Base-by-base conservation (phyloP, 2,888 invertebrate genomes). In the Aporophyla lueneburgensis region DNA sequence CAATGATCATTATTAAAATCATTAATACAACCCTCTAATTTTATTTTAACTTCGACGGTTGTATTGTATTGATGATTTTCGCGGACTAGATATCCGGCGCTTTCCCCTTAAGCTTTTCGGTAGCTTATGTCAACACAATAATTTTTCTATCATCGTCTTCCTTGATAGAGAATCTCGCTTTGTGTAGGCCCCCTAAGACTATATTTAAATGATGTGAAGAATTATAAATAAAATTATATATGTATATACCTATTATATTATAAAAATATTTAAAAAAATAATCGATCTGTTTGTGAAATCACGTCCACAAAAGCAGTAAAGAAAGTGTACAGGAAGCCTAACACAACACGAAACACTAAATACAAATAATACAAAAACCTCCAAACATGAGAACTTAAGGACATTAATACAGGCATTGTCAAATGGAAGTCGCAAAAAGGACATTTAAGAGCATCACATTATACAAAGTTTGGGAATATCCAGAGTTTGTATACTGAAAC, bases 331-430 rank as follows among this genome's bases (percentile, higher is more conserved):
- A 61, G 68, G 54, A 68, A 82, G 24, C 82, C 24, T 12, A 65
- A 78, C n/a, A 62, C 51, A 78, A 66, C 56, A 65, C 40, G 33
- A 77, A 58, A 63, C 2, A 40, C 68, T 66, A 6, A 69, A 74
- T 76, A 24, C 56, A 78, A 76, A 72, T 71, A 87, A 83, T 73
- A 87, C 77, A 79, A 82, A 63, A 77, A 74, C 71, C 21, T 49
- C 21, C 46, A 73, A 76, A 87, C 82, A 87, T 78, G 77, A 81
- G 81, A 85, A 83, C 76, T 84, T 80, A 62, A 76, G 73, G 70
- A 81, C 91, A 90, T 92, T 91, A 89, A 92, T 92, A 92, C 90
- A 85, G 88, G 90, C 90, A 90, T 91, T 91, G 92, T 91, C 89
- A 87, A 89, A 88, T 86, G 78, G 84, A 88, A 84, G 88, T 88